A percentile compares a stretch with the other conserved stretches of the same genome.
Evolutionary conservation across 2,888 invertebrate species (phyloP).

Genomic region (Hoplodrina blanda): DNA sequence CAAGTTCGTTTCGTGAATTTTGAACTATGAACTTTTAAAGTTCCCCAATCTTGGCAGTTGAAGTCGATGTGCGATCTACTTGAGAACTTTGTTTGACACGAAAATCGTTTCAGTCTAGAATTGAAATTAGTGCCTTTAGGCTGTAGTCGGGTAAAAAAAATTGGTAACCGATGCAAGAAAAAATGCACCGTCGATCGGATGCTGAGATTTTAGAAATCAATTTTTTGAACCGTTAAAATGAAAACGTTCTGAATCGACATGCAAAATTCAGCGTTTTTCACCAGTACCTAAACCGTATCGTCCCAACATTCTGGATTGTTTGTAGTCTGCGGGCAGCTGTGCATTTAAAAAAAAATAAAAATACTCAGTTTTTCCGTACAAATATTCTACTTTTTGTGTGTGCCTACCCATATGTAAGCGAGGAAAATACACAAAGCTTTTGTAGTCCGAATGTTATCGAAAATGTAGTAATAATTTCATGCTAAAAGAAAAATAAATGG

Average conservation of each 20-base stretch:
- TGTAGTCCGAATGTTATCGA: slow-evolving; percentile 15
- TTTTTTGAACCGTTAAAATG: slow-evolving; percentile 7
- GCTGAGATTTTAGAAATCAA: slow-evolving; percentile 15
- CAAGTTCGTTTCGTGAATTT: slow-evolving; percentile 34
- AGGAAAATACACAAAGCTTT: slow-evolving; percentile 34
- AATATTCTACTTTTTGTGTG: slow-evolving; percentile 39
- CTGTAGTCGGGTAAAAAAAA: slow-evolving; percentile 20
- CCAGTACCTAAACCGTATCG: slow-evolving; percentile 37
- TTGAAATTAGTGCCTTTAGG: slow-evolving; percentile 15
- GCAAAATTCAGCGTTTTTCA: slow-evolving; percentile 42
- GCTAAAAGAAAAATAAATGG: slow-evolving; percentile 11
- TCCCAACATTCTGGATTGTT: slow-evolving; percentile 48
- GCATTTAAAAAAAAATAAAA: slow-evolving; percentile 49
- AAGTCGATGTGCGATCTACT: slow-evolving; percentile 66
- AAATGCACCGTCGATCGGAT: slow-evolving; percentile 2
- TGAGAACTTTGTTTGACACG: slow-evolving; percentile 72
- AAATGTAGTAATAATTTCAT: slow-evolving; percentile 32
- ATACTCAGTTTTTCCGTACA: slow-evolving; percentile 42
- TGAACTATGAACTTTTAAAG: slow-evolving; percentile 58
- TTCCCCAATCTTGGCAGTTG: slow-evolving; percentile 53
- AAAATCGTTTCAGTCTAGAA: slow-evolving; percentile 71
- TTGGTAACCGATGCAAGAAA: background rate
- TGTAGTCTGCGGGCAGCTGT: slow-evolving; percentile 49
- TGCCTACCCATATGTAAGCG: slow-evolving; percentile 24
- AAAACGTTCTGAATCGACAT: slow-evolving; percentile 37